Base-by-base conservation (phyloP, 2,888 invertebrate genomes). In the Sphecodes monilicornis region DNA sequence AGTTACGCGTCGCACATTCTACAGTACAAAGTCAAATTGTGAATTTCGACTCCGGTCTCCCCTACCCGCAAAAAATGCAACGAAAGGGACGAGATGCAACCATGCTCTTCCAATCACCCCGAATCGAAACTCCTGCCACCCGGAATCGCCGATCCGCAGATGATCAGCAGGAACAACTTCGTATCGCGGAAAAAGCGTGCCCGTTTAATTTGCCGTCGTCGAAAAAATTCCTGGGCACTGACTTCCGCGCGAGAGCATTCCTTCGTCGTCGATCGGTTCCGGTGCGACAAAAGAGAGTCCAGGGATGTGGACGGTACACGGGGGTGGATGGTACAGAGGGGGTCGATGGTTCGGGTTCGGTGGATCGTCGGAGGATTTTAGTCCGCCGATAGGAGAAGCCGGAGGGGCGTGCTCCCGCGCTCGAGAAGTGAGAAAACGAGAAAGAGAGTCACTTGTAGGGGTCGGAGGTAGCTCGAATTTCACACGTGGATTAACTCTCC, bases 401-500 rank as follows among this genome's bases (percentile, higher is more conserved):
- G 57, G 26, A 57, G 57, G 64, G 29, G 64, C 29, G 64, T 22
- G 50, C 50, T 50, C 50, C 8, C 50, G 32, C n/a, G 32, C 4
- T 29, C 6, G n/a, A 32, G 29, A 60, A 66, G n/a, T 3, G 29
- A 43, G 78, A 70, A 66, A 46, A 64, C 43, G 66, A 36, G 39
- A 54, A 29, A 68, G 32, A 13, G 32, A 50, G 41, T 78, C 81
- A 89, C 86, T 88, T 82, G 83, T 90, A 88, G 90, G 91, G 90
- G 87, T 89, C 90, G 82, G 90, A 87, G 82, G 91, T 91, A 89
- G 91, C 91, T 93, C 92, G 92, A 91, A 93, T 93, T 92, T 93
- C 93, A 93, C 93, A 92, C 91, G 91, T 90, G 92, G 93, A 93
- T 93, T 93, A 93, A 93, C 92, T 92, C 92, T 90, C 90, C 89